Conservation (phyloP, 2,113 vertebrate species). For the Notechis scutatus region DNA sequence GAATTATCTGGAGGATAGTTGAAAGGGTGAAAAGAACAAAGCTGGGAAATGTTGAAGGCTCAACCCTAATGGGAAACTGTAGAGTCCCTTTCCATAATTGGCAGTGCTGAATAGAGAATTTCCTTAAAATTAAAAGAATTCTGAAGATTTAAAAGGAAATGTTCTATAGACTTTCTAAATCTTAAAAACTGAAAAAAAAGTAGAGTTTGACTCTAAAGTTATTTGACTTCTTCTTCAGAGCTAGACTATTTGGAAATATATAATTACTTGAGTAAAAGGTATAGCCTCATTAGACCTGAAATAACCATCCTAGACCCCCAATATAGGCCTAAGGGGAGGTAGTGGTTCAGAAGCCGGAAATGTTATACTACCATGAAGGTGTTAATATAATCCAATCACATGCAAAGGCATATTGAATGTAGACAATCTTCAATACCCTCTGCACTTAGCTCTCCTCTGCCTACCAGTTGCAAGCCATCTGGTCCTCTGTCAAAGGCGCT, state of each 20-base stretch:
- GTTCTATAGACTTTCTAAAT: conserved; percentile 25
- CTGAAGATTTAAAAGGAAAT: neutral
- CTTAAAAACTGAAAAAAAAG: neutral
- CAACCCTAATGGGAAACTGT: neutral
- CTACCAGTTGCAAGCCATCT: conserved; percentile 43
- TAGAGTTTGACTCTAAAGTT: neutral
- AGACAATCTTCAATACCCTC: conserved; percentile 44
- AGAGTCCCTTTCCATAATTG: conserved; percentile 11
- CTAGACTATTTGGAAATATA: neutral
- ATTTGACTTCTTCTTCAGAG: conserved; percentile 14
- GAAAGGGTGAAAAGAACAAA: conserved; percentile 44
- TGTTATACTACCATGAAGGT: conserved; percentile 16
- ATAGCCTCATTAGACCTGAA: neutral
- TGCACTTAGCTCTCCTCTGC: conserved; percentile 34
- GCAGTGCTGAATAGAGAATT: neutral
- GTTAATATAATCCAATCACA: conserved; percentile 35
- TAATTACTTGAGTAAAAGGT: conserved; percentile 24
- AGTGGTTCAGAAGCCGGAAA: conserved; percentile 4
- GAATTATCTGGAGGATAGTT: conserved; percentile 47
- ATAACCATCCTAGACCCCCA: conserved; percentile 2
- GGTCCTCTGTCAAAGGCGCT: conserved; percentile 49
- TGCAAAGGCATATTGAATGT: conserved; percentile 29
- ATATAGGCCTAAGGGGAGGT: neutral
- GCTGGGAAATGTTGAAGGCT: conserved; percentile 32
- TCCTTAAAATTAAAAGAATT: neutral